These are phyloP conservation scores for Netelia virgata DNA, from an alignment of 2,888 invertebrate genomes.

Conservation along the genomic window DNA sequence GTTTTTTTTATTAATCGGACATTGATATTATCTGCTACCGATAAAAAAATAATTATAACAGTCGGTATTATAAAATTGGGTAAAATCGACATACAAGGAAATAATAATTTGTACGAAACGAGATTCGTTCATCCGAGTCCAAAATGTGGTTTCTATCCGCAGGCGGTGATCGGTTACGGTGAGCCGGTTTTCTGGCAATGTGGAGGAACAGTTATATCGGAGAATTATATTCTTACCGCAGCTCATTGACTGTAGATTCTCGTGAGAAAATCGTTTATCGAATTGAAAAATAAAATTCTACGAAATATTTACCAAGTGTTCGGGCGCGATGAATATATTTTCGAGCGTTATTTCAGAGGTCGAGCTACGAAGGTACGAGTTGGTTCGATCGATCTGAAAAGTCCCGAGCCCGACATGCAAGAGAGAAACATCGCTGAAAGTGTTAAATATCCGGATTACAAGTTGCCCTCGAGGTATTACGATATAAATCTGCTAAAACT, in stretches of 20 bases:
- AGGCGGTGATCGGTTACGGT: constrained; percentile 78
- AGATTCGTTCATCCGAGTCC: neutral
- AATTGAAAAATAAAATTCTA: neutral
- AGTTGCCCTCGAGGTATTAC: constrained; percentile 86
- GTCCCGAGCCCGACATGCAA: constrained; percentile 83
- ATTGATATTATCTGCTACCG: too few relatives aligned
- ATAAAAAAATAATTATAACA: too few relatives aligned
- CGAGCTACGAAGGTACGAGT: constrained; percentile 86
- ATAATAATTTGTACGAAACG: neutral
- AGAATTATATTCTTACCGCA: constrained; percentile 77
- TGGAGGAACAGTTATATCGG: constrained; percentile 79
- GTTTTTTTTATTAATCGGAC: too few relatives aligned
- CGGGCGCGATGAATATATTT: neutral
- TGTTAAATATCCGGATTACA: constrained; percentile 87
- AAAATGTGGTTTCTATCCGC: constrained; percentile 1
- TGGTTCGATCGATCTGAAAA: constrained; percentile 86
- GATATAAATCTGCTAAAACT: constrained; percentile 89
- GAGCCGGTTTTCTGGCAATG: constrained; percentile 76
- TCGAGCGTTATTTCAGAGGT: constrained; percentile 76
- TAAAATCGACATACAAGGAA: neutral
- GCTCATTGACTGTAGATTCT: constrained; percentile 80
- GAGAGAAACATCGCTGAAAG: constrained; percentile 85
- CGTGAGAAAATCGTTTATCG: constrained; percentile 70
- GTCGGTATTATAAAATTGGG: too few relatives aligned
- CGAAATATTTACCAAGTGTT: neutral